Evolutionary conservation across 2,888 invertebrate species (phyloP), one percentile per base, ranked within the genome.

Genomic region (Drosophila prolongata): DNA sequence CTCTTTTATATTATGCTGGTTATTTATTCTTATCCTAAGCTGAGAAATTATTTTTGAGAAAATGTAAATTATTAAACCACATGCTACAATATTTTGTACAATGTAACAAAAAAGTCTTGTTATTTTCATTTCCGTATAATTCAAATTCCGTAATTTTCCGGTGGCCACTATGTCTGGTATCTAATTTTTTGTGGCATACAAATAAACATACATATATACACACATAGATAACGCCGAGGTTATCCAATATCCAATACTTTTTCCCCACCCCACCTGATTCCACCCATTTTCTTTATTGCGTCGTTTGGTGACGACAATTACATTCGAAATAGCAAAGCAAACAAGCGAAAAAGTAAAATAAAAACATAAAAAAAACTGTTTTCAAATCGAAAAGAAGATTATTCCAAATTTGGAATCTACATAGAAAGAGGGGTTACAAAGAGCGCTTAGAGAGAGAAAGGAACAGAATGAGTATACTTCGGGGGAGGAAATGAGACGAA

Each of bases 241-340:
- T 49, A 30, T 40, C 16, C n/a, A 27, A 54, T 60, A 43, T 53
- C 34, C 37, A 37, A 50, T 52, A 38, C 24, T 6, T 14, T 14
- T 13, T 61, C 68, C 30, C 34, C 57, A 37, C 16, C 30, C 34
- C 46, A 19, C 35, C 35, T 42, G 16, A 62, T 47, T 53, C 53
- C 37, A 19, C n/a, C 30, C 47, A 54, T 74, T 42, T 58, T 57
- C 50, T 67, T 66, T 69, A 81, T 64, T 77, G 67, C 78, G 78
- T 77, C 52, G 73, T 76, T 64, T 58, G 38, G 54, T 62, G 55
- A 68, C 50, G 38, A 57, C 59, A 71, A 65, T 52, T 64, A 64
- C 70, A 82, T 75, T 79, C 71, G 74, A 68, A 66, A 64, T 57
- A 58, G 50, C 65, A 47, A 44, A 61, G 37, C 38, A 58, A 58